Base-by-base conservation (phyloP, 2,113 vertebrate genomes). In the Lota lota region DNA sequence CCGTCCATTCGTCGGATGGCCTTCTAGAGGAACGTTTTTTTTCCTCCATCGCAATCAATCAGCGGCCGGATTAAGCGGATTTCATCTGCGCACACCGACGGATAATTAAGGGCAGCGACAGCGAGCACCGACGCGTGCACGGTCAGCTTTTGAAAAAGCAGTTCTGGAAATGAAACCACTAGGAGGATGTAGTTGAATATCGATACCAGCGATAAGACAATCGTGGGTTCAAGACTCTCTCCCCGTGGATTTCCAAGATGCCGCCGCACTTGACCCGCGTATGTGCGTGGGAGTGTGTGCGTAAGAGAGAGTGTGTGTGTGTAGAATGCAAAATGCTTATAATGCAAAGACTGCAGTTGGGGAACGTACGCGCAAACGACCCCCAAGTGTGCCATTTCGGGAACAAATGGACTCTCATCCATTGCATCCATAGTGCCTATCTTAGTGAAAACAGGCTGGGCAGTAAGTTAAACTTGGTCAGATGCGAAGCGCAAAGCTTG, bases 11-110 rank as follows among this genome's bases (percentile, higher is more conserved):
- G 68, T 65, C 64, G 61, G 36, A 18, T 61, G 64, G 71, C 69
- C 69, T 47, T 2, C 11, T 58, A 62, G 61, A 70, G 14, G 66
- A 71, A 33, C 28, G 65, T 69, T 87, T 89, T 88, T 84, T 82
- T 84, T 85, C n/a, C n/a, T 33, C 28, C 28, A 33, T 33, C 73
- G 78, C 86, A 90, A 91, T 92, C 88, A 89, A 90, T 74, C 87
- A 84, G 87, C 87, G 82, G 89, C 84, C 85, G 86, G 82, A 85
- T 86, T 82, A 33, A 33, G 28, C 68, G 65, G 59, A 69, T 79
- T 85, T 85, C 86, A 85, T 85, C 87, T 85, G 79, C 71, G 63
- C 62, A 74, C 68, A 83, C 81, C 77, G 81, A 84, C 85, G 83
- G 76, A 77, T 87, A 86, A 89, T 91, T 84, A 87, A 90, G 80